Base-by-base conservation (phyloP, 2,113 vertebrate species). In the Pleuronectes platessa region DNA sequence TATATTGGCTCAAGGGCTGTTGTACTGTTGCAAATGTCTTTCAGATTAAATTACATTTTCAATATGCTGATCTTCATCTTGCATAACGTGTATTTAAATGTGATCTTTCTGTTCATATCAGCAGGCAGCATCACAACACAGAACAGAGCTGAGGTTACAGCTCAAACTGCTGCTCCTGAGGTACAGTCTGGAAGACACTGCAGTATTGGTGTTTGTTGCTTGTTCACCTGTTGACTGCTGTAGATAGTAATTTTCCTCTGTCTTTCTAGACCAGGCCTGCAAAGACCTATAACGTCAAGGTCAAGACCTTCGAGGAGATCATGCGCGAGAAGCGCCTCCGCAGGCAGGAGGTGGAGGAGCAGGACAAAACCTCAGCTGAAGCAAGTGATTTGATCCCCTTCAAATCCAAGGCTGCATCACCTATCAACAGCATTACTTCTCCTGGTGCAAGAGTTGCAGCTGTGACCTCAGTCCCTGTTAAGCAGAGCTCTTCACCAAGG, bases 301-400 rank as follows among this genome's bases (percentile, higher is more conserved):
- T 95, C n/a, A 97, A 96, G 91, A 97, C 92, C 61, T 94, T 96
- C 68, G 96, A 98, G 58, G 96, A 96, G 83, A 94, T 96, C 61
- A 91, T 94, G 92, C 92, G 80, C 70, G 97, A 97, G 86, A 98
- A 98, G 27, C 92, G 83, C 0, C 90, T 94, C 0, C 94, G 94
- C 45, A 96, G 93, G 14, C 94, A 92, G 2, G 92, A 93, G 66
- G 51, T 74, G 59, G 94, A 95, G 49, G 94, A 89, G 2, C 87
- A 75, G 8, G 91, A 89, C 70, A 64, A 62, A 71, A 21, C 23
- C 21, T 65, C 69, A 0, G 9, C 77, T 17, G 69, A 85, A 26
- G 67, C 71, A 21, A 71, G 47, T 35, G 88, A 91, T 71, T 61
- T 18, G 3, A 27, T 80, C n/a, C 27, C 72, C 15, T 69, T 88